Conservation (phyloP, 2,888 invertebrate species). For the Acrocera orbiculus region DNA sequence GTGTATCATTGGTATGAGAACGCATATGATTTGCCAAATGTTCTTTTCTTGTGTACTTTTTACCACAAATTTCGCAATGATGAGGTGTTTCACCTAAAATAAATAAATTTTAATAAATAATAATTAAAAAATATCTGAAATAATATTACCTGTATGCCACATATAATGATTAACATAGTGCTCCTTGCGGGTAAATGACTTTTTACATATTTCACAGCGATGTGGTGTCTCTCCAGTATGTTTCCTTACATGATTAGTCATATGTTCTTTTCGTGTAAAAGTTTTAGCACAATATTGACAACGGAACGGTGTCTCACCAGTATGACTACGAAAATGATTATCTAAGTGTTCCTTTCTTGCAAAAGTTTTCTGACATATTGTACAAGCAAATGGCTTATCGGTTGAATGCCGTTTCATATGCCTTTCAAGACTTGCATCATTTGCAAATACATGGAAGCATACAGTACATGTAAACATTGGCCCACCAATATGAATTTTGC, state of each 20-base stretch:
- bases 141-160: constrained; percentile 38
- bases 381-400: constrained; percentile 71
- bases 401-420: constrained; percentile 67
- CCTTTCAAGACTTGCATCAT: constrained; percentile 50
- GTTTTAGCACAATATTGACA: constrained; percentile 72
- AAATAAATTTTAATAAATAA: constrained; percentile 1
- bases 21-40: constrained; percentile 78
- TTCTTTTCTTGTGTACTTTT: constrained; percentile 78
- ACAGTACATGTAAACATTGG: constrained; percentile 56
- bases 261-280: constrained; percentile 71
- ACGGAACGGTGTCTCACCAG: constrained; percentile 69
- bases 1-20: constrained; percentile 75
- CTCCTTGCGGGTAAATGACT: constrained; percentile 73
- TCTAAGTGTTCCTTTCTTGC: constrained; percentile 74
- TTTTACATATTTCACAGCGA: constrained; percentile 70
- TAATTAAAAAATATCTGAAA: not conserved
- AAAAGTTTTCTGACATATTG: constrained; percentile 72
- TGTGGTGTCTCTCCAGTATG: constrained; percentile 72
- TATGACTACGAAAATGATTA: constrained; percentile 66
- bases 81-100: constrained; percentile 63
- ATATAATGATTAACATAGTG: constrained; percentile 73
- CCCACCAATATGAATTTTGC: constrained; percentile 68
- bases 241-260: constrained; percentile 70
- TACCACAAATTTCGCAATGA: constrained; percentile 72
- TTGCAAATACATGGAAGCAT: constrained; percentile 57